Base-by-base conservation (phyloP, 2,797 vertebrate genomes). In the Meda fulgida region DNA sequence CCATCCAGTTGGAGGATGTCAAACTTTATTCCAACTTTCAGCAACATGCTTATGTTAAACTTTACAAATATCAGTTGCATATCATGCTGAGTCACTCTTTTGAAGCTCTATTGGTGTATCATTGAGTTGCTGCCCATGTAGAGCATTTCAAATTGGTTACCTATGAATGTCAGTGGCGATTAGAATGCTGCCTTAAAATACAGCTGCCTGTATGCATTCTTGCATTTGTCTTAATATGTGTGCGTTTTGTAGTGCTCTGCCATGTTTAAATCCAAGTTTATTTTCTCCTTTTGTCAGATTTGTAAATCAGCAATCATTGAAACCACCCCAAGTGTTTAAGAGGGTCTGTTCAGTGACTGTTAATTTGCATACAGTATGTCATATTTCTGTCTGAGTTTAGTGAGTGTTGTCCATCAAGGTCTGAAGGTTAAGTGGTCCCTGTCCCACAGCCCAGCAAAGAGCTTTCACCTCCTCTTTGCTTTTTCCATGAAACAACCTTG, bases 381-480 rank as follows among this genome's bases (percentile, higher is more conserved):
- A 76, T 77, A 34, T 53, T 48, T 76, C 58, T 51, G 70, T 75
- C 40, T 36, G 58, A 83, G 53, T 75, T 75, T 51, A 48, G 55
- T 65, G 70, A 51, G 43, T 51, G 58, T 76, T 83, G 60, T 76
- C 53, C 55, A 34, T 69, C 60, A 77, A 69, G 72, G 82, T 69
- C 34, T 67, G n/a, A 34, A 29, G 82, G 82, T 84, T 77, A 84
- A 84, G 82, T 77, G 63, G 46, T 76, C 43, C 46, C 73, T 80
- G 29, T 84, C 46, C n/a, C 34, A 63, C 14, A 51, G 43, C 13
- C 29, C 71, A 53, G 23, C 60, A 67, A 77, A 84, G 31, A 77
- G 82, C 72, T 77, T 40, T 77, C n/a, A 31, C 43, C n/a, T 51
- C 60, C 31, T 66, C 40, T 75, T 60, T 81, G 36, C 80, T 14